phyloP scores from a whole-genome alignment of 2,797 vertebrate genomes.

The Anolis apletophallus region DNA sequence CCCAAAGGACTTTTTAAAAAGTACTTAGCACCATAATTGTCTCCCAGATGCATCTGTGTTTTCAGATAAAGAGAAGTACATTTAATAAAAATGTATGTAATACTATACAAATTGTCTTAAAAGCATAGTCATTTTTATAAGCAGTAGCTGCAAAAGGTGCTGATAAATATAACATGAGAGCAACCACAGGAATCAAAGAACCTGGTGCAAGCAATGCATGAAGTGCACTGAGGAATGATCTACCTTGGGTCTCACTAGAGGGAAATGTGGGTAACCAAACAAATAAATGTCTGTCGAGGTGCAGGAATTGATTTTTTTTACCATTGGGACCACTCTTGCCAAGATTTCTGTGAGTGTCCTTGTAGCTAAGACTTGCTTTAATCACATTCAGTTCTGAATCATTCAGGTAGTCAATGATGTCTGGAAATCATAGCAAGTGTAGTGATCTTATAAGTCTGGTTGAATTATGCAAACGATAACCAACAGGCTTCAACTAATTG shows the following conservation, averaged over 20 bases:
- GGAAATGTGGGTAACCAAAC: too few species aligned
- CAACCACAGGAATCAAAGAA: slow-evolving; percentile 21
- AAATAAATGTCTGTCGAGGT: background rate
- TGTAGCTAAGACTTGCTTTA: background rate
- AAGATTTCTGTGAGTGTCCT: background rate
- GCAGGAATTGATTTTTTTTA: background rate
- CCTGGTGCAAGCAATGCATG: slow-evolving; percentile 20
- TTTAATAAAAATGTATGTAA: slow-evolving; percentile 58
- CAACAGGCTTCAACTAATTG: background rate
- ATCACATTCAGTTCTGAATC: too few species aligned
- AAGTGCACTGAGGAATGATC: background rate
- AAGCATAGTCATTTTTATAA: slow-evolving; percentile 52
- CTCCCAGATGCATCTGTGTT: slow-evolving; percentile 54
- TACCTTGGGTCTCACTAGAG: background rate
- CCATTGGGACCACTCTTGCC: background rate
- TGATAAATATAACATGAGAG: background rate
- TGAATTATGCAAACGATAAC: background rate
- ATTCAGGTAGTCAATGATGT: background rate
- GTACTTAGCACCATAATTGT: slow-evolving; percentile 53
- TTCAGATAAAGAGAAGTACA: slow-evolving; percentile 39
- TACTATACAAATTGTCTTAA: slow-evolving; percentile 58
- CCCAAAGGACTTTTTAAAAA: slow-evolving; percentile 53
- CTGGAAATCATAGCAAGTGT: background rate
- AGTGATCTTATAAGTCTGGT: too few species aligned
- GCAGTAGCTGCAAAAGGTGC: slow-evolving; percentile 29